Evolutionary conservation across 2,113 vertebrate genomes (phyloP).

Genomic region (Galemys pyrenaicus): DNA sequence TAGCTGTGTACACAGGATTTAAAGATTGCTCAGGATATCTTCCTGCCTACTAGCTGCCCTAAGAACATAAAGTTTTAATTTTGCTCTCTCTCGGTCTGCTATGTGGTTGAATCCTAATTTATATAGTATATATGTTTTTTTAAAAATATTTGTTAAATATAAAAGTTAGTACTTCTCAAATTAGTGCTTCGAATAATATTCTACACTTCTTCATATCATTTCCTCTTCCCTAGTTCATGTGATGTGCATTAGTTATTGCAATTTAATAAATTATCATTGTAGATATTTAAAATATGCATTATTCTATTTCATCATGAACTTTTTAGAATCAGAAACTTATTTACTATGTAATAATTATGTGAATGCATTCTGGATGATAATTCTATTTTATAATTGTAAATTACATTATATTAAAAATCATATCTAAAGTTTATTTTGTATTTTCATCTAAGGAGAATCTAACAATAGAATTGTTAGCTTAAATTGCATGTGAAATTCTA

Average conservation of each 20-base stretch:
- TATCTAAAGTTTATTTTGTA: neutral
- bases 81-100: no score
- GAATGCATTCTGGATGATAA: neutral
- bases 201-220: no score
- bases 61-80: neutral
- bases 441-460: neutral
- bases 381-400: neutral
- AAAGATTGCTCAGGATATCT: neutral
- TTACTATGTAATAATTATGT: neutral
- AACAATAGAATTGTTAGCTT: neutral
- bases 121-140: neutral
- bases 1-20: fast-evolving
- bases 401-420: neutral
- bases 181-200: no score
- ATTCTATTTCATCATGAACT: neutral
- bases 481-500: neutral
- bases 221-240: no score
- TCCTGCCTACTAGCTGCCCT: neutral
- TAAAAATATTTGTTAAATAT: no score
- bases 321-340: neutral
- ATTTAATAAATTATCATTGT: neutral
- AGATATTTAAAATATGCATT: neutral
- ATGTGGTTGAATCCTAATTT: neutral
- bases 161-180: no score
- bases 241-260: neutral